Percentiles rank a stretch among this genome's conserved stretches.
Conservation (phyloP, 2,888 invertebrate genomes). For the Eilema caniola region DNA sequence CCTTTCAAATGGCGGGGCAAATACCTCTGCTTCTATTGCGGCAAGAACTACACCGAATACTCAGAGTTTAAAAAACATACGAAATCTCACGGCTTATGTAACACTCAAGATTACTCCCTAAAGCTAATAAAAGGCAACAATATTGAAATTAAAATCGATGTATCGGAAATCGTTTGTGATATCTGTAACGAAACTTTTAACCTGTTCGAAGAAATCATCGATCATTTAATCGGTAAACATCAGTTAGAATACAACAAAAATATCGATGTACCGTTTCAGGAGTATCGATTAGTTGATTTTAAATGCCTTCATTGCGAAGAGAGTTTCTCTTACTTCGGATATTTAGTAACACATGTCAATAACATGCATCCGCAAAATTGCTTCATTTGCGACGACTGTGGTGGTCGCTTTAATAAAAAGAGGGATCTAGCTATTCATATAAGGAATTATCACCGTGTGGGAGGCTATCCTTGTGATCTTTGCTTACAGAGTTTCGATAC, state of each 20-base stretch:
- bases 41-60: slow-evolving; percentile 65
- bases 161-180: slow-evolving; percentile 73
- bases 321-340: slow-evolving; percentile 68
- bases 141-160: slow-evolving; percentile 74
- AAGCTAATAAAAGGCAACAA: slow-evolving; percentile 69
- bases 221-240: slow-evolving; percentile 74
- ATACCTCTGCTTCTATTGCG: slow-evolving; percentile 78
- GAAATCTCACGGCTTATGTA: slow-evolving; percentile 67
- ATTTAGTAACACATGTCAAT: slow-evolving; percentile 72
- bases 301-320: slow-evolving; percentile 69
- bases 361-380: slow-evolving; percentile 66
- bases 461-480: slow-evolving; percentile 70
- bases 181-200: slow-evolving; percentile 70
- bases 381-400: slow-evolving; percentile 74
- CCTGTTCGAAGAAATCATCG: slow-evolving; percentile 64
- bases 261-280: slow-evolving; percentile 67
- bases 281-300: slow-evolving; percentile 69
- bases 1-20: slow-evolving; percentile 81
- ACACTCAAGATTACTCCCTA: slow-evolving; percentile 65
- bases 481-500: slow-evolving; percentile 66
- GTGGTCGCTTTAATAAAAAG: slow-evolving; percentile 69
- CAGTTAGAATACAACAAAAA: slow-evolving; percentile 68
- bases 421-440: slow-evolving; percentile 69
- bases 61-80: slow-evolving; percentile 74
- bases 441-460: slow-evolving; percentile 63